Conservation (phyloP, 2,888 invertebrate genomes). For the Watsonalla binaria region DNA sequence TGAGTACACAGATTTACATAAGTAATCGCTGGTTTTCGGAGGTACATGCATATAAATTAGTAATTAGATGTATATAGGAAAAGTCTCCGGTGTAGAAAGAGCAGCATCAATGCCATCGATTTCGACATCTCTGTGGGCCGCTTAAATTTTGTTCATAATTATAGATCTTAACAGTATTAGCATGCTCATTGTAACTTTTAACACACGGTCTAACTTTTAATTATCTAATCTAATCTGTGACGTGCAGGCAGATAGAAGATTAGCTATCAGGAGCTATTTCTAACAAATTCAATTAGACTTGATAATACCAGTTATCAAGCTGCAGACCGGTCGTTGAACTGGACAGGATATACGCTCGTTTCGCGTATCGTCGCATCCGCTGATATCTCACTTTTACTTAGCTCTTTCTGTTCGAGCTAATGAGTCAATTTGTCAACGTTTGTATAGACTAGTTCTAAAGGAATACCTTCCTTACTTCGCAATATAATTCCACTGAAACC, state of each 20-base stretch:
- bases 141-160: too few species aligned
- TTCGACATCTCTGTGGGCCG: too few species aligned
- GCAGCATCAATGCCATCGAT: too few species aligned
- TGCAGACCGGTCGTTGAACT: constrained; percentile 39
- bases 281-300: constrained; percentile 18
- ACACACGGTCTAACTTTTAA: too few species aligned
- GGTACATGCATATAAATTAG: background rate
- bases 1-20: constrained; percentile 10
- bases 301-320: constrained; percentile 44
- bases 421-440: constrained; percentile 7
- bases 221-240: background rate
- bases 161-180: too few species aligned
- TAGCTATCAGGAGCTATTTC: background rate
- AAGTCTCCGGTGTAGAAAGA: too few species aligned
- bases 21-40: constrained; percentile 11
- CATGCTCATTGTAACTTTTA: too few species aligned
- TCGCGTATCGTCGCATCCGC: constrained; percentile 53
- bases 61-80: too few species aligned
- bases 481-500: too few species aligned
- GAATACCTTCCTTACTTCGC: background rate
- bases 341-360: constrained; percentile 52
- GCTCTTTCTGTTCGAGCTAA: constrained; percentile 14
- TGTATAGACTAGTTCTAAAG: background rate
- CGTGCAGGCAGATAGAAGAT: background rate
- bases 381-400: constrained; percentile 36